Evolutionary conservation across 2,888 invertebrate species (phyloP), one percentile per base, ranked within the genome.

Genomic region (Acanthosepion esculentum): DNA sequence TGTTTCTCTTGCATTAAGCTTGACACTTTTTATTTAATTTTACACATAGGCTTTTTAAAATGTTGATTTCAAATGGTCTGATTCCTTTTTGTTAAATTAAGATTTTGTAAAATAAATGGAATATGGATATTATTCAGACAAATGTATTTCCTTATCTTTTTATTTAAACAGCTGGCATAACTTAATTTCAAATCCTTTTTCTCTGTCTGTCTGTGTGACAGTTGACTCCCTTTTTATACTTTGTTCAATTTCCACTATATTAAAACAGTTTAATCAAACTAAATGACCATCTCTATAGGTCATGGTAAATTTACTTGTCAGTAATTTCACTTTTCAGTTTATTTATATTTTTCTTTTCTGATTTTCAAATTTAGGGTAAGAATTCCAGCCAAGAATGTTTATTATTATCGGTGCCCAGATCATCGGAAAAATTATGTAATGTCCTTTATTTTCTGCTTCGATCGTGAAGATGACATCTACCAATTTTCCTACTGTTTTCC

Each of bases 401-500:
- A 99, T 97, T 99, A 99, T 97, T 99, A 99, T 98, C 98, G 98
- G 96, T 99, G 99, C 3, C 98, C 98, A 23, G 98, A 98, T 95
- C 99, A 99, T 97, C 96, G 97, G 96, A 98, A 98, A 95, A 98
- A 99, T 96, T 99, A 99, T 97, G 98, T 99, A 59, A 98, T 99
- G 95, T 99, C 99, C 96, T 98, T 99, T 97, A 98, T 99, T 0
- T 99, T 99, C 97, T 98, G 98, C 50, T 99, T 99, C 97, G 99
- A 99, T 97, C 98, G 98, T 94, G 99, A 99, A 97, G 99, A 99
- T 96, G 99, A 99, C 96, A 98, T 99, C 2, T 99, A 99, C 97
- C 99, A 99, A 97, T 99, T 99, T 97, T 98, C 99, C 2, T 98
- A 99, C 96, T 98, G 98, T 53, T 99, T 98, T 95, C 99, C 99